Base-by-base conservation (phyloP, 30 jellyfish, hydroid and myxozoan genomes). In the Mastigias papua region DNA sequence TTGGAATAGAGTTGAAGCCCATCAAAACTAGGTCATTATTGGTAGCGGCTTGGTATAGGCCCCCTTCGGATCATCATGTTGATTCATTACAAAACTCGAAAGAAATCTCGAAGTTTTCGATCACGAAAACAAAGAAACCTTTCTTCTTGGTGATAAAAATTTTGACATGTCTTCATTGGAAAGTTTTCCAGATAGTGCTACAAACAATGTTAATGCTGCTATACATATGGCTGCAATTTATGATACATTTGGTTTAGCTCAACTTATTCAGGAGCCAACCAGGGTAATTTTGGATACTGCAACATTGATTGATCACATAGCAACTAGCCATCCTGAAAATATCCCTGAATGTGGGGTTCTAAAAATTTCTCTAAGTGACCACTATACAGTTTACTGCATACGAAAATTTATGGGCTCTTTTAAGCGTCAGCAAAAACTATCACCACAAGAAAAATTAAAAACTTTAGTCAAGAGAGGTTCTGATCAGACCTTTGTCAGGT, bases 141-240 rank as follows among this genome's bases (percentile, higher is more conserved):
- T 60, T 60, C 62, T 80, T 61, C 35, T 80, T 8, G 72, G 82
- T 26, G 89, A 78, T 78, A 78, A 63, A 51, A 78, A 78, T 63
- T 78, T 67, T 51, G 80, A 63, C 26, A 28, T 80, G 73, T 80
- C 76, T n/a, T 63, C 27, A 48, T 37, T 80, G 74, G 82, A 80
- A 48, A 32, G 74, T 33, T 37, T 48, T 33, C 91, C 91, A 5
- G 82, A 80, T 1, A 80, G 64, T 63, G 22, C 82, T 17, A 80
- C 73, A 30, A 65, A 63, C 27, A 63, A 61, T 80, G 82, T 60
- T 2, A 61, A 80, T 46, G 82, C 82, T 60, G 91, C 91, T 64
- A 73, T 63, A 20, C 91, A 80, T 34, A 61, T 80, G 82, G 73
- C 91, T 48, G 48, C 91, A n/a, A 63, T 80, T 80, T 80, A 60